Conservation (phyloP, 2,797 vertebrate genomes). For the Heliangelus exortis region DNA sequence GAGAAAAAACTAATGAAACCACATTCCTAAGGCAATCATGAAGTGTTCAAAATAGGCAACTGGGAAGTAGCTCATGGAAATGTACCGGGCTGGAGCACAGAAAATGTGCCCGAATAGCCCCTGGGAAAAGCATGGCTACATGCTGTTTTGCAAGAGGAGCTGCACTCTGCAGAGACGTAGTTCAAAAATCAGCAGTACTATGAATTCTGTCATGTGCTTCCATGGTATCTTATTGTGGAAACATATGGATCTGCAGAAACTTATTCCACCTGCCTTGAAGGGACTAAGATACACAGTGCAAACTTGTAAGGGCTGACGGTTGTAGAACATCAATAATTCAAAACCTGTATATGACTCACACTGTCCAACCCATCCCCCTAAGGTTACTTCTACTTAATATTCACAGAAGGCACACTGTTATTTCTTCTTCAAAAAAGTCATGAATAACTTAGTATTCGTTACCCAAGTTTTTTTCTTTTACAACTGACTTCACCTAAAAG, state of each 20-base stretch:
- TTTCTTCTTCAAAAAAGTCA: constrained; percentile 60
- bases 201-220: neutral
- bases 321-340: constrained; percentile 43
- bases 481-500: neutral
- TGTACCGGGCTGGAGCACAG: constrained; percentile 16
- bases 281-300: neutral
- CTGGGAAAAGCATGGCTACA: neutral
- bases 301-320: neutral
- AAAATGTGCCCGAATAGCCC: neutral
- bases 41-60: neutral
- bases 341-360: constrained; percentile 21
- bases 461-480: neutral
- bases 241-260: neutral
- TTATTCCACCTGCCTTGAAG: constrained; percentile 44
- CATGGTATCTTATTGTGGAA: neutral
- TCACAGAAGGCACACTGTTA: constrained; percentile 65
- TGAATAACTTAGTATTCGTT: constrained; percentile 70
- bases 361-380: constrained; percentile 23
- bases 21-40: neutral
- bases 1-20: neutral
- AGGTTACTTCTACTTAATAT: constrained; percentile 51
- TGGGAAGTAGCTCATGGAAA: constrained; percentile 48
- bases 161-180: neutral
- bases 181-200: neutral
- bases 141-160: neutral